These are phyloP conservation scores for Cotesia typhae DNA, from an alignment of 1,140 invertebrate genomes.

Conservation along the genomic window DNA sequence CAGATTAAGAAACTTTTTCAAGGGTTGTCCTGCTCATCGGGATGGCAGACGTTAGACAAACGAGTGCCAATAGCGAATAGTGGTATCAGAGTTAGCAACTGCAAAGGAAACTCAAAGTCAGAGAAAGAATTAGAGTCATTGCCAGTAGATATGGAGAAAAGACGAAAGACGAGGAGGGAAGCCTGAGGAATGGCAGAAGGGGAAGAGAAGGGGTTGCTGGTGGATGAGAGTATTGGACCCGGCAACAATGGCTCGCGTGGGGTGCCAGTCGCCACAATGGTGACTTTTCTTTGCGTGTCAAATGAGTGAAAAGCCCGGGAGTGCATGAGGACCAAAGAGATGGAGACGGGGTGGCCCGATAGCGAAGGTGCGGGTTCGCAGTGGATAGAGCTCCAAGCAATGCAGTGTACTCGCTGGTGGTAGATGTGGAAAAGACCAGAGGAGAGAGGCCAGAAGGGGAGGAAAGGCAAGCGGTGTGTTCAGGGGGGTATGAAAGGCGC, in stretches of 20 bases:
- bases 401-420: not conserved
- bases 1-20: not conserved
- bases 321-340: too few relatives aligned
- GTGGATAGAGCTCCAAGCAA: not conserved
- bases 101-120: not conserved
- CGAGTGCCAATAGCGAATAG: conserved; percentile 20
- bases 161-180: conserved; percentile 29
- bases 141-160: too few relatives aligned
- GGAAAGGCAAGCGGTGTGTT: conserved; percentile 44
- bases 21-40: not conserved
- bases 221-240: conserved; percentile 48
- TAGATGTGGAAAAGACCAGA: conserved; percentile 6
- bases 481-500: conserved; percentile 61
- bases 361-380: conserved; percentile 42
- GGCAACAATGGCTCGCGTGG: conserved; percentile 60
- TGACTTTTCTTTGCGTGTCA: conserved; percentile 67
- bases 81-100: conserved; percentile 16
- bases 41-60: conserved; percentile 6
- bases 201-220: conserved; percentile 38
- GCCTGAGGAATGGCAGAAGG: conserved; percentile 19
- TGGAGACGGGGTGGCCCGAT: not conserved
- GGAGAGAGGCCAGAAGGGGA: conserved; percentile 8
- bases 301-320: conserved; percentile 63
- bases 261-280: conserved; percentile 58
- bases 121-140: too few relatives aligned